A percentile compares a stretch with the other conserved stretches of the same genome.
phyloP scores from a whole-genome alignment of 2,888 invertebrate genomes.

The Chymomyza fuscimana region DNA sequence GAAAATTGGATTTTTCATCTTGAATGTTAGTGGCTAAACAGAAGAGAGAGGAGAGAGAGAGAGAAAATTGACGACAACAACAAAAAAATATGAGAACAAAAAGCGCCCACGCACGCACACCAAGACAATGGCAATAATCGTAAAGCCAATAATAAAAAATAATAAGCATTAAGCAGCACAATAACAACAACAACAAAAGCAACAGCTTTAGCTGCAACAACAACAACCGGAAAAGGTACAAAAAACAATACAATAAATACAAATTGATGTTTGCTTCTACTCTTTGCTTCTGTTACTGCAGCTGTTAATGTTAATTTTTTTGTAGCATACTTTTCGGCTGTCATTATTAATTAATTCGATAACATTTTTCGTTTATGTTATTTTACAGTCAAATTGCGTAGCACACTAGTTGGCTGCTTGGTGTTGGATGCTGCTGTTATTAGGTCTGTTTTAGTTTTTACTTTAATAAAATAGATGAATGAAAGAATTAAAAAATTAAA shows the following conservation, averaged over 20 bases:
- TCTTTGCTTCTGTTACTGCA: not conserved
- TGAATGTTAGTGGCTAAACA: conserved; percentile 25
- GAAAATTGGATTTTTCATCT: conserved; percentile 72
- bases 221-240: conserved; percentile 18
- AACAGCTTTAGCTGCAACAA: conserved; percentile 7
- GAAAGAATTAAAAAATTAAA: too few species aligned
- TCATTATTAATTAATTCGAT: not conserved
- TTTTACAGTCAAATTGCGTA: not conserved
- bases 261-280: not conserved
- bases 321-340: not conserved
- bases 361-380: not conserved
- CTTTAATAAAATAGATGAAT: too few species aligned
- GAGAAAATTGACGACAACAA: not conserved
- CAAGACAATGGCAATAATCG: conserved; percentile 57
- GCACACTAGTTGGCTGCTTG: not conserved
- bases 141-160: conserved; percentile 66
- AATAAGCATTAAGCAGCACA: conserved; percentile 64
- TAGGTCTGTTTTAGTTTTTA: too few species aligned
- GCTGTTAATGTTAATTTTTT: not conserved
- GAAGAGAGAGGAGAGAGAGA: conserved; percentile 36
- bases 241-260: conserved; percentile 10
- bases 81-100: not conserved
- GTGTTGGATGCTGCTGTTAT: too few species aligned
- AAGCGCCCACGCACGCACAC: conserved; percentile 32
- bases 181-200: conserved; percentile 27